Evolutionary conservation across 2,797 vertebrate genomes (phyloP), one percentile per base, ranked within the genome.

Genomic region (Chelidonichthys spinosus): DNA sequence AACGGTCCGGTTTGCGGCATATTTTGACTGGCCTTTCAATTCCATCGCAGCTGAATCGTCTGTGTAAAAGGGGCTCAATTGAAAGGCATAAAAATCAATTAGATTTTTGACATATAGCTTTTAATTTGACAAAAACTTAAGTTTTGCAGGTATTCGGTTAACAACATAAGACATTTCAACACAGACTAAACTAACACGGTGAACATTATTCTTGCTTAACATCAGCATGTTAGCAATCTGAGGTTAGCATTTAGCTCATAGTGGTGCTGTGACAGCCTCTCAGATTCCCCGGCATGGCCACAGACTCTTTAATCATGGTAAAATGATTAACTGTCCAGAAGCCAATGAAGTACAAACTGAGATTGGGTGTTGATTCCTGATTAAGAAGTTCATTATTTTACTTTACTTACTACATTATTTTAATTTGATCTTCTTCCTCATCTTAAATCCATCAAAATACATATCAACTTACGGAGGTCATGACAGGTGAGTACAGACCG

Each of bases 381-480:
- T 3, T 49, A 4, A 61, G n/a, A 63, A 35, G 46, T 49, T 8
- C 7, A 18, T 49, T 49, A 25, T 25, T 25, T 25, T 25, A 25
- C 25, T 53, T 8, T 47, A 36, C 4, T 14, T 69, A 11, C 25
- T 25, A 25, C 25, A 25, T 25, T 25, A 25, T 25, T 25, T 25
- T 25, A 25, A 25, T 25, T 25, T 25, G 1, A 25, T 25, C 25
- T 25, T 17, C 7, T 5, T 11, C n/a, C 36, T 32, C 8, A 7
- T 25, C 33, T 69, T 10, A 54, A 64, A 61, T 40, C 4, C n/a
- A 35, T 32, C 2, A 32, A 9, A 63, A 64, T 1, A 63, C 0
- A 47, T 2, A 13, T 43, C 17, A 33, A 93, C 95, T 93, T 86
- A 96, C 95, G 14, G 93, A 90, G 37, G 87, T 93, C 92, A 94